Conservation (phyloP, 2,113 vertebrate species). For the Cisticola juncidis region DNA sequence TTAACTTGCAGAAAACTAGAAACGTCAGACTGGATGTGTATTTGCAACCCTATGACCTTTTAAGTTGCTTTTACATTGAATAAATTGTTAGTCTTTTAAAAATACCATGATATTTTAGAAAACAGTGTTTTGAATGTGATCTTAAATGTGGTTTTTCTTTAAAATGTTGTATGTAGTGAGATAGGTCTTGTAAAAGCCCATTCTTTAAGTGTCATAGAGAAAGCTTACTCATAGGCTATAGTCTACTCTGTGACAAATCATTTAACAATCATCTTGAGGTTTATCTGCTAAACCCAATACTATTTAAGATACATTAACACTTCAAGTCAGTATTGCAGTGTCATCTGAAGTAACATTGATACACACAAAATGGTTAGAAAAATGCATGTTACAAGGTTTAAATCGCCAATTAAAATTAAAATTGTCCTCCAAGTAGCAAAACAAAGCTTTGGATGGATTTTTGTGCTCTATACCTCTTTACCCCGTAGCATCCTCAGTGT, state of each 20-base stretch:
- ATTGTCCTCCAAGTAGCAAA: background rate
- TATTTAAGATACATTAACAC: background rate
- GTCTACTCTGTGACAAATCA: background rate
- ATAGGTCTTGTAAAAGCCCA: background rate
- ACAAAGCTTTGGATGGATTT: background rate
- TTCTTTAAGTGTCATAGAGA: background rate
- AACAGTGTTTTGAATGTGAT: background rate
- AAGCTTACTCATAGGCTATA: background rate
- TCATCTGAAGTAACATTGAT: background rate
- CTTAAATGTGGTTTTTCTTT: background rate
- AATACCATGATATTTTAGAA: background rate
- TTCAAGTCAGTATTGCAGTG: background rate
- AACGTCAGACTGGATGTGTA: background rate
- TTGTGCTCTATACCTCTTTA: background rate
- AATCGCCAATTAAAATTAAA: slow-evolving; percentile 22
- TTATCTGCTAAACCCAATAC: background rate
- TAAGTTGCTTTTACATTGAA: background rate
- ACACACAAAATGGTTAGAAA: background rate
- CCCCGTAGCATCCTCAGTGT: background rate
- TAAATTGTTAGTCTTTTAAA: slow-evolving; percentile 16
- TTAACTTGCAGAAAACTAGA: background rate
- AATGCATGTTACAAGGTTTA: background rate
- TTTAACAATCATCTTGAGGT: background rate
- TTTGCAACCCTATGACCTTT: background rate
- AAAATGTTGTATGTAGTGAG: background rate